Evolutionary conservation across 35 echinoderm and acorn worm genomes (phyloP), one percentile per base, ranked within the genome.

Genomic region (Diadema setosum): DNA sequence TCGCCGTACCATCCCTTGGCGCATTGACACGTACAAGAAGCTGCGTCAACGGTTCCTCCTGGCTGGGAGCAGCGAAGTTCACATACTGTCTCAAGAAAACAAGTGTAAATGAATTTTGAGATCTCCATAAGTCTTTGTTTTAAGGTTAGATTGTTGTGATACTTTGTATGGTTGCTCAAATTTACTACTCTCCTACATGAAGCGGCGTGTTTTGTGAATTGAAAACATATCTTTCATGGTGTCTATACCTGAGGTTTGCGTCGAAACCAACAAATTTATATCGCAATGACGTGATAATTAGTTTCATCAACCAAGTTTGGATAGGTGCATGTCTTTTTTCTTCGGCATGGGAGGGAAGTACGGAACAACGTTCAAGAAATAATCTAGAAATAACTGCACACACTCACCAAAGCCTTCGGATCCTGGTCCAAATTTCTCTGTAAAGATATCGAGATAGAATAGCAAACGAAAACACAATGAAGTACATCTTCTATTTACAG

Each of bases 401-500:
- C 42, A 74, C 83, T 86, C 80, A 91, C 89, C 83, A 27, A 91
- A 91, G 31, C 89, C 89, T 74, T 91, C 89, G 5, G 89, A 91
- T 0, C 89, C 82, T 15, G 89, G 89, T 80, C 83, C 89, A 86
- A 78, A 91, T 61, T 86, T 86, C 21, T 91, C 89, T 91, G 82
- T 15, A 75, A 69, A 64, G 33, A 76, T 9, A 57, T 21, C n/a
- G 48, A 52, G 48, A 52, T 52, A 52, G 9, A 52, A n/a, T 52
- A 52, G n/a, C n/a, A 52, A 52, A 52, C n/a, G 48, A 52, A 11
- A 9, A 52, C 9, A 52, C 48, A 11, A 52, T 52, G n/a, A n/a
- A n/a, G n/a, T n/a, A n/a, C n/a, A n/a, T n/a, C n/a, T n/a, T n/a
- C n/a, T n/a, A n/a, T n/a, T n/a, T n/a, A n/a, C n/a, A n/a, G n/a